Conservation (phyloP, 2,888 invertebrate genomes). For the Omphaloscelis lunosa region DNA sequence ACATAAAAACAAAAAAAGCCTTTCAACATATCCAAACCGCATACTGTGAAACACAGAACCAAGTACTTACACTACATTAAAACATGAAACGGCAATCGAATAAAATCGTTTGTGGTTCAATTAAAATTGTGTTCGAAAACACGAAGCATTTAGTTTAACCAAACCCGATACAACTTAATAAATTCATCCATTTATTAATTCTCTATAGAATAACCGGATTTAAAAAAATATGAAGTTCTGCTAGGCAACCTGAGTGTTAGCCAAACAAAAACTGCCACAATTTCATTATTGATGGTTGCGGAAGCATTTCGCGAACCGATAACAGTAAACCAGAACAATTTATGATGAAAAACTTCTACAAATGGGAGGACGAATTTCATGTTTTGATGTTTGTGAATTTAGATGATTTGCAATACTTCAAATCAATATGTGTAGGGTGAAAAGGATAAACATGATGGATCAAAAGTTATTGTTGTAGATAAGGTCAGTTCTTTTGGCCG, state of each 20-base stretch:
- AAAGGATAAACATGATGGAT: conserved; percentile 43
- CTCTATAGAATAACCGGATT: conserved; percentile 37
- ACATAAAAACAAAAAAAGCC: neutral
- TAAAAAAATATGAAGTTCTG: conserved; percentile 39
- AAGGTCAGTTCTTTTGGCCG: conserved; percentile 22
- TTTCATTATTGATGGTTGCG: conserved; percentile 70
- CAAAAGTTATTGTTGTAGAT: conserved; percentile 28
- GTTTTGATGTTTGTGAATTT: conserved; percentile 68
- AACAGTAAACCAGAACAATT: conserved; percentile 74
- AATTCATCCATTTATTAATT: conserved; percentile 32
- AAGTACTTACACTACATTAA: neutral
- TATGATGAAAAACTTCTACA: conserved; percentile 66
- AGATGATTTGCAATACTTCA: conserved; percentile 67
- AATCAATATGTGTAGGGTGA: conserved; percentile 33
- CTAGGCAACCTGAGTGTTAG: conserved; percentile 43
- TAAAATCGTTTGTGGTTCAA: conserved; percentile 13
- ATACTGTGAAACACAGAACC: neutral
- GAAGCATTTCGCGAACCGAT: conserved; percentile 68
- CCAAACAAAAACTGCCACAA: conserved; percentile 66
- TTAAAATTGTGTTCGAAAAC: conserved; percentile 37
- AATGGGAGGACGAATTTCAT: conserved; percentile 65
- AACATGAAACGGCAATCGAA: conserved; percentile 12
- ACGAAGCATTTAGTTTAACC: conserved; percentile 15
- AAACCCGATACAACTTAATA: conserved; percentile 20
- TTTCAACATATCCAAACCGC: too few species aligned